Evolutionary conservation across 1,140 invertebrate genomes (phyloP).

Genomic region (Lucilia cuprina): DNA sequence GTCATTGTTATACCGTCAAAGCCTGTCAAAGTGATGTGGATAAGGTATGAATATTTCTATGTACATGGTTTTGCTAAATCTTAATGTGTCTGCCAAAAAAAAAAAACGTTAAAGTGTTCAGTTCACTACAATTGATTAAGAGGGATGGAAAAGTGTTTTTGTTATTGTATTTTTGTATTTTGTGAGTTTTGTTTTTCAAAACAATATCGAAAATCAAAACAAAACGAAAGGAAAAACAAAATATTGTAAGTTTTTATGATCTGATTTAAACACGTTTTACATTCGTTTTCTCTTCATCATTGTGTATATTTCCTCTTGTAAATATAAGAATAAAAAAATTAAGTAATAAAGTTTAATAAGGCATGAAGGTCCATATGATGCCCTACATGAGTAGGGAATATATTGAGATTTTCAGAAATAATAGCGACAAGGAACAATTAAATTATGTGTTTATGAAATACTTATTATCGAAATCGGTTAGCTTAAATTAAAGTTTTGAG

Average conservation of each 20-base stretch:
- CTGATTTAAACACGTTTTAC: not conserved
- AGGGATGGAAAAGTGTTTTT: not conserved
- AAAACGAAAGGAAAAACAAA: no score
- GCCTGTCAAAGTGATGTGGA: not conserved
- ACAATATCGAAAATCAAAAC: not conserved
- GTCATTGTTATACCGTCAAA: constrained; percentile 24
- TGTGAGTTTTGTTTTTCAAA: no score
- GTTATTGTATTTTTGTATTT: no score
- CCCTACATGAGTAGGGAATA: no score
- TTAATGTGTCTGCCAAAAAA: not conserved
- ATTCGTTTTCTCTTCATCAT: not conserved
- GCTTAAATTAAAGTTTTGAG: no score
- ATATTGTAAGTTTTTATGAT: not conserved
- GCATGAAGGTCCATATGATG: no score
- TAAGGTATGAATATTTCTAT: not conserved
- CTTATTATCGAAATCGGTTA: no score
- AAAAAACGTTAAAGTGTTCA: not conserved
- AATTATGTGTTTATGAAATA: no score
- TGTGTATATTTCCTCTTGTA: not conserved
- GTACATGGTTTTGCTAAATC: not conserved
- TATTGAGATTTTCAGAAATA: no score
- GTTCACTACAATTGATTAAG: not conserved
- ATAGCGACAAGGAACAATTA: no score
- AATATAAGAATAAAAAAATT: not conserved
- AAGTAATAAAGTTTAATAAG: no score